These are phyloP conservation scores for Uloborus diversus DNA, from an alignment of 1,140 invertebrate species.

Conservation along the genomic window DNA sequence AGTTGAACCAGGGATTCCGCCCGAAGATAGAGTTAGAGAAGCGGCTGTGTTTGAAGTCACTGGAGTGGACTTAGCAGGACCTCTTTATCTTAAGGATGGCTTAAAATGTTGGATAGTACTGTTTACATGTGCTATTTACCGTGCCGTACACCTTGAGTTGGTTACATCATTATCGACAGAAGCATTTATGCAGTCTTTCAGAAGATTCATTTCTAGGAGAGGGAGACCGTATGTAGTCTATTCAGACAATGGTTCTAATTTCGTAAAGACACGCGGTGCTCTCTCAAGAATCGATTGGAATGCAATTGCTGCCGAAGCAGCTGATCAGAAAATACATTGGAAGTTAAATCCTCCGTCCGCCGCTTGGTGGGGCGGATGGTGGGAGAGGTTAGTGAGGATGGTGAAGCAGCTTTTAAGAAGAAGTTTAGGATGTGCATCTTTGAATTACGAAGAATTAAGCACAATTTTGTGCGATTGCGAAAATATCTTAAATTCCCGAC, in stretches of 20 bases:
- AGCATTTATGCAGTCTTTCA: neutral
- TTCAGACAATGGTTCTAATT: slow-evolving; percentile 28
- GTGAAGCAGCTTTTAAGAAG: neutral
- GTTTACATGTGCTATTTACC: no score
- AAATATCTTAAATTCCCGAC: neutral
- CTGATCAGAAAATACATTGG: neutral
- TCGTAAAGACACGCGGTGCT: no score
- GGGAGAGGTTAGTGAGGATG: slow-evolving; percentile 20
- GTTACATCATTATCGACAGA: slow-evolving; percentile 9
- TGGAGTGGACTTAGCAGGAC: slow-evolving; percentile 63
- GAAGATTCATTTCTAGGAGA: slow-evolving; percentile 15
- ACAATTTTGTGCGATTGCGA: slow-evolving; percentile 13
- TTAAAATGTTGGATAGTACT: neutral
- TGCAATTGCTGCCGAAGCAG: no score
- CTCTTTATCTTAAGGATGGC: slow-evolving; percentile 59
- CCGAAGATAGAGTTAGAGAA: slow-evolving; percentile 59
- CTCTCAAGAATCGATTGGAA: no score
- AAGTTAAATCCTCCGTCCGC: slow-evolving; percentile 8
- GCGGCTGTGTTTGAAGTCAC: slow-evolving; percentile 61
- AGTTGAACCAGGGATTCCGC: slow-evolving; percentile 44
- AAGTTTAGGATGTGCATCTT: neutral
- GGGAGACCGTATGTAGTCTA: neutral
- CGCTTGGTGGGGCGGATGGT: slow-evolving; percentile 19
- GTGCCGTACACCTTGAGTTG: slow-evolving; percentile 4
- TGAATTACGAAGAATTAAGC: slow-evolving; percentile 23